A percentile compares a stretch with the other conserved stretches of the same genome.
phyloP scores from a whole-genome alignment of 2,797 vertebrate genomes.

The Pseudopleuronectes americanus region DNA sequence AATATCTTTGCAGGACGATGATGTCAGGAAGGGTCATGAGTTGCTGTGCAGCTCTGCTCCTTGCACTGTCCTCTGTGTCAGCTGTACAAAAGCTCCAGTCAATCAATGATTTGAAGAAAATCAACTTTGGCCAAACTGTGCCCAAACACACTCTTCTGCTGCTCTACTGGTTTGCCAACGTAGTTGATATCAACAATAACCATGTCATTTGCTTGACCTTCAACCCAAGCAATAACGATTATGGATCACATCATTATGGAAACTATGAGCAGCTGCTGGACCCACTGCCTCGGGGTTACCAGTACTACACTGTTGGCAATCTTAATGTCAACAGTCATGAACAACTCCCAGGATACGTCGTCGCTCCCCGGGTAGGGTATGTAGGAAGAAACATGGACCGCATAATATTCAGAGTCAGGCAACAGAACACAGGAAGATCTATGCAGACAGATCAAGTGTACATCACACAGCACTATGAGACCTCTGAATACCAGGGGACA shows the following conservation, averaged over 20 bases:
- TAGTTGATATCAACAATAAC: conserved; percentile 42
- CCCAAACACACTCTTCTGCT: conserved; percentile 65
- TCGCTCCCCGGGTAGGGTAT: neutral
- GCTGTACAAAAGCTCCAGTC: conserved; percentile 42
- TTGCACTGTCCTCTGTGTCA: conserved; percentile 38
- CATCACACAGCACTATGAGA: conserved; percentile 69
- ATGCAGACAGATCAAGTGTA: conserved; percentile 60
- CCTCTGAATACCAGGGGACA: conserved; percentile 25
- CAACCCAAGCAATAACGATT: conserved; percentile 53
- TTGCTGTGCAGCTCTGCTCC: conserved; percentile 38
- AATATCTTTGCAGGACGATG: conserved; percentile 47
- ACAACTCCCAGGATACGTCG: conserved; percentile 58
- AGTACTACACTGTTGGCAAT: conserved; percentile 73
- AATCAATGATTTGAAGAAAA: conserved; percentile 57
- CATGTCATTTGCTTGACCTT: conserved; percentile 53
- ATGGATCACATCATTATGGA: conserved; percentile 69
- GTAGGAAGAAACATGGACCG: conserved; percentile 58
- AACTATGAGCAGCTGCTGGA: conserved; percentile 65
- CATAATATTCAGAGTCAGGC: conserved; percentile 63
- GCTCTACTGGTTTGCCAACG: conserved; percentile 75
- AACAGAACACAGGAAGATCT: neutral
- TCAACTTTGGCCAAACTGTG: conserved; percentile 55
- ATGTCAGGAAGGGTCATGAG: conserved; percentile 1
- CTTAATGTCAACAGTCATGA: conserved; percentile 16
- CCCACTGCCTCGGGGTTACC: conserved; percentile 30